Percentiles rank a stretch among this genome's conserved stretches.
phyloP scores from a whole-genome alignment of 2,797 vertebrate genomes.

The Chelidonichthys spinosus region DNA sequence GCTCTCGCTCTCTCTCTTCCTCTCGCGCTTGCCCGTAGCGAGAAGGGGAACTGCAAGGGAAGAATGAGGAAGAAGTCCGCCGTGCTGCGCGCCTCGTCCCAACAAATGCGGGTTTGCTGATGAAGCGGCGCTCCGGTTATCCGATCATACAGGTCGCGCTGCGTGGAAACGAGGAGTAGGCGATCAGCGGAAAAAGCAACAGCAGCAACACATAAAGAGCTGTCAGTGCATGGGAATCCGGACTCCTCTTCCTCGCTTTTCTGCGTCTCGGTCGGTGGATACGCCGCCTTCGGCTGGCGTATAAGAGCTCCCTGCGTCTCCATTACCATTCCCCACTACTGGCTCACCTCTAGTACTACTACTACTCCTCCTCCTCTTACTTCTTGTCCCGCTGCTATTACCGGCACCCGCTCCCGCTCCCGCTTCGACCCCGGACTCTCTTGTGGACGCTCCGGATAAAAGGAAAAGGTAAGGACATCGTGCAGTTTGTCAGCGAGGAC shows the following conservation, averaged over 20 bases:
- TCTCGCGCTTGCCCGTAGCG: slow-evolving; percentile 41
- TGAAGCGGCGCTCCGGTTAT: slow-evolving; percentile 77
- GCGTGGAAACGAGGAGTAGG: slow-evolving; percentile 73
- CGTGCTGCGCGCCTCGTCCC: slow-evolving; percentile 74
- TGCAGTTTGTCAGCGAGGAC: slow-evolving; percentile 15
- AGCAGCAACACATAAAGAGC: slow-evolving; percentile 65
- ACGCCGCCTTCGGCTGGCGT: slow-evolving; percentile 72
- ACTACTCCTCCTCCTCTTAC: slow-evolving; percentile 42
- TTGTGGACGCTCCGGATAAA: slow-evolving; percentile 46
- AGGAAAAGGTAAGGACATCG: slow-evolving; percentile 80
- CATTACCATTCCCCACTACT: slow-evolving; percentile 67
- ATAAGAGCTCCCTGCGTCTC: slow-evolving; percentile 80
- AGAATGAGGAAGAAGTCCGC: slow-evolving; percentile 86
- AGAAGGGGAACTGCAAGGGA: slow-evolving; percentile 62
- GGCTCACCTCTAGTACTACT: slow-evolving; percentile 68
- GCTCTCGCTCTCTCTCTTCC: slow-evolving; percentile 26
- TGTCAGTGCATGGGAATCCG: slow-evolving; percentile 81
- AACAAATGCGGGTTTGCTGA: slow-evolving; percentile 82
- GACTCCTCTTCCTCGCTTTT: slow-evolving; percentile 63
- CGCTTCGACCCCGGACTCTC: slow-evolving; percentile 41
- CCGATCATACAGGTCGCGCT: slow-evolving; percentile 76
- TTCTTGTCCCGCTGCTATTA: slow-evolving; percentile 36
- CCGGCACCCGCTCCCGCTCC: slow-evolving; percentile 41
- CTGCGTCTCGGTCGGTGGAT: slow-evolving; percentile 73
- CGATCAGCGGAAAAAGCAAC: slow-evolving; percentile 46